A percentile compares a stretch with the other conserved stretches of the same genome.
Evolutionary conservation across 2,113 vertebrate species (phyloP).

Genomic region (Typhlomys cinereus): DNA sequence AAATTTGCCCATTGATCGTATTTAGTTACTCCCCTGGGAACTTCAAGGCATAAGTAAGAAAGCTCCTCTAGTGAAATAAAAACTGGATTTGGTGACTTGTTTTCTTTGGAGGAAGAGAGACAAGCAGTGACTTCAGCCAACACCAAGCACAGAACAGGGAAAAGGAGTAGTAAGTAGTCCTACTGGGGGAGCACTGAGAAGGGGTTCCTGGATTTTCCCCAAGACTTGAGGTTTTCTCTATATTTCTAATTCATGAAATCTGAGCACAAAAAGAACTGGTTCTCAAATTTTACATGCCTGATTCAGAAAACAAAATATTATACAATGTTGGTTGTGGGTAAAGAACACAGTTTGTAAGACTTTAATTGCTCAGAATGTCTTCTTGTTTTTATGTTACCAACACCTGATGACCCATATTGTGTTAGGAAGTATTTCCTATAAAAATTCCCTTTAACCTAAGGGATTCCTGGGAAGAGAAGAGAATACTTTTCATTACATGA

Average conservation of each 20-base stretch:
- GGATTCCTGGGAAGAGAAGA: neutral
- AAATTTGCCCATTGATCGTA: neutral
- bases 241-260: neutral
- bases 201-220: neutral
- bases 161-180: neutral
- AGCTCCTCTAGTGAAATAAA: slow-evolving; percentile 8
- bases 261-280: neutral
- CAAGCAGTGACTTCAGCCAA: neutral
- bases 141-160: neutral
- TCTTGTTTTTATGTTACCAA: neutral
- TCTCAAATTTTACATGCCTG: neutral
- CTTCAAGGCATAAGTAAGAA: slow-evolving; percentile 37
- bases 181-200: neutral
- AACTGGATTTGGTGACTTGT: neutral
- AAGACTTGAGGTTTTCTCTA: slow-evolving; percentile 7
- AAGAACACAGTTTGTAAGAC: neutral
- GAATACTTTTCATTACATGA: neutral
- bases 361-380: neutral
- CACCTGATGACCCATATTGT: neutral
- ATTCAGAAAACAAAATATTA: neutral
- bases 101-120: slow-evolving; percentile 12
- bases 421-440: neutral
- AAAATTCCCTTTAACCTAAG: neutral
- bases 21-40: slow-evolving; percentile 41
- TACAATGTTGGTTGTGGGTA: neutral